phyloP scores from a whole-genome alignment of 2,888 invertebrate genomes.

The Pyrocoelia pectoralis region DNA sequence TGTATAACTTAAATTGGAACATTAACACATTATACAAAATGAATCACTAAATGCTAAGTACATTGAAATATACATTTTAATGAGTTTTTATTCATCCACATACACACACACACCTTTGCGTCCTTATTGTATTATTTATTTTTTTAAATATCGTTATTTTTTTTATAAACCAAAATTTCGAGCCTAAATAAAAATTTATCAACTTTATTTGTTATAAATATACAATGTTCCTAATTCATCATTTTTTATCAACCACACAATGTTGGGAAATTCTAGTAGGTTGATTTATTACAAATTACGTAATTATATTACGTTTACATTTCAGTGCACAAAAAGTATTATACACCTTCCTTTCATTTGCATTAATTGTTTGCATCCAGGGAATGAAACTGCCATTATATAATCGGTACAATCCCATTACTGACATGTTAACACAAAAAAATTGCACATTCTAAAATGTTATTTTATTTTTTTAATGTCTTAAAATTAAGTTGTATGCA shows the following conservation, averaged over 20 bases:
- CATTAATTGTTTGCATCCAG: not conserved
- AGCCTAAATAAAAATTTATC: conserved; percentile 1
- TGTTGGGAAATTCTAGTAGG: not conserved
- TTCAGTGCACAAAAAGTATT: not conserved
- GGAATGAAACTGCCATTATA: not conserved
- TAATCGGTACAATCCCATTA: too few species aligned
- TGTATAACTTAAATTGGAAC: conserved; percentile 54
- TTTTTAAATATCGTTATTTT: conserved; percentile 1
- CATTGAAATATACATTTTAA: conserved; percentile 46
- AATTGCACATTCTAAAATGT: too few species aligned
- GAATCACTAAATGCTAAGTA: conserved; percentile 54
- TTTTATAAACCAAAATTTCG: conserved; percentile 2
- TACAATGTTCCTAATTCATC: not conserved
- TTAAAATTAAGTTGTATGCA: too few species aligned
- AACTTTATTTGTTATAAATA: not conserved
- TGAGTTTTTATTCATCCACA: conserved; percentile 24
- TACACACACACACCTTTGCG: conserved; percentile 6
- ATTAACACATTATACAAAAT: conserved; percentile 39
- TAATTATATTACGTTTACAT: not conserved
- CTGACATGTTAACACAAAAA: too few species aligned
- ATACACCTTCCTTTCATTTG: not conserved
- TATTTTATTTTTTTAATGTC: too few species aligned
- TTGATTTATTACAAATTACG: not conserved
- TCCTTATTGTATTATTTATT: conserved; percentile 11
- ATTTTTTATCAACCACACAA: not conserved